Percentiles rank a stretch among this genome's conserved stretches.
Conservation (phyloP, 2,797 vertebrate species). For the Gymnoscopelus braueri region DNA sequence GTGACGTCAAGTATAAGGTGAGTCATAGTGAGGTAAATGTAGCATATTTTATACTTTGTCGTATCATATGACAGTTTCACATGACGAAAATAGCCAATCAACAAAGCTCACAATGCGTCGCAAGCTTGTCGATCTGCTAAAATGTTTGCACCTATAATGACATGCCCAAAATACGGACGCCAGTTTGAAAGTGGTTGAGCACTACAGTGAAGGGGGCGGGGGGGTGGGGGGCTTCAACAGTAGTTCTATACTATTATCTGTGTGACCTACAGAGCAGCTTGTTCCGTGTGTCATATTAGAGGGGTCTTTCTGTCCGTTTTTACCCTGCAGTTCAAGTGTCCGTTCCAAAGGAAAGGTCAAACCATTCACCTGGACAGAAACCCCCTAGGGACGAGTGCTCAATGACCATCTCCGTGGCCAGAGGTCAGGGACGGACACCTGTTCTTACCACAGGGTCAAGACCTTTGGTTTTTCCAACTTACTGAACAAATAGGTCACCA, state of each 20-base stretch:
- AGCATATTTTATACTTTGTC: no score
- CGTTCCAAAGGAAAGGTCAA: conserved; percentile 54
- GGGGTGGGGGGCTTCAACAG: conserved; percentile 28
- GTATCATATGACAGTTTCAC: no score
- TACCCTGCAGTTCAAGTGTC: conserved; percentile 48
- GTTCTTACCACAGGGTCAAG: conserved; percentile 46
- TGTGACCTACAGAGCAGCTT: conserved; percentile 6
- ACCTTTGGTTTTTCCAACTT: conserved; percentile 32
- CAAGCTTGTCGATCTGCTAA: no score
- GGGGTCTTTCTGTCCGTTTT: conserved; percentile 33
- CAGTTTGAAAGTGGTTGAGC: no score
- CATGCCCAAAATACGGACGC: no score
- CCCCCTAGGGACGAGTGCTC: conserved; percentile 21
- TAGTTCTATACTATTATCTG: background rate
- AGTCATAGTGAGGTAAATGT: no score
- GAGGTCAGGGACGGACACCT: conserved; percentile 66
- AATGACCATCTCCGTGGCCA: conserved; percentile 28
- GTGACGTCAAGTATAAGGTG: no score
- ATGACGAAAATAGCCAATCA: no score
- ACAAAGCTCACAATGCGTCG: no score
- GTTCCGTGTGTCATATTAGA: conserved; percentile 31
- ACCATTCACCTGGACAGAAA: conserved; percentile 47
- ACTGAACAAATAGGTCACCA: conserved; percentile 4
- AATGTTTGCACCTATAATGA: no score
- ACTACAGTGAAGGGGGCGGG: no score